phyloP scores from a whole-genome alignment of 2,113 vertebrate species.

The Cricetomys ansorgei region DNA sequence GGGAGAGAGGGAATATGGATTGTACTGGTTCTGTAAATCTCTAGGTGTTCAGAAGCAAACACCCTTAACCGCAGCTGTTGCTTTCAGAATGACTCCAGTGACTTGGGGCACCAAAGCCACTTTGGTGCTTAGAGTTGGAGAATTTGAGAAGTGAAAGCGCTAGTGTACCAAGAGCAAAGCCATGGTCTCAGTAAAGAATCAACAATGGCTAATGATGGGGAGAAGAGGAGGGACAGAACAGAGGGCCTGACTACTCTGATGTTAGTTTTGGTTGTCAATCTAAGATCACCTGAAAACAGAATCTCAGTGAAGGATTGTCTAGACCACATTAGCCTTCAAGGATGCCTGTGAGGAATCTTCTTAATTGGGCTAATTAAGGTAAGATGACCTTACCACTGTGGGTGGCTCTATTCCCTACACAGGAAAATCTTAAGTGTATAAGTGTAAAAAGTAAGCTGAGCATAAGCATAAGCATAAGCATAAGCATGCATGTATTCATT shows the following conservation, averaged over 20 bases:
- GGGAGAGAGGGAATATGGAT: background rate
- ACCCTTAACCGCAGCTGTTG: conserved; percentile 17
- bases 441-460: no score
- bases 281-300: no score
- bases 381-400: no score
- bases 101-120: background rate
- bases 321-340: background rate
- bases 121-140: background rate
- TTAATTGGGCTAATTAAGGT: background rate
- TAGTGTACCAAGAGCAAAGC: background rate
- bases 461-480: no score
- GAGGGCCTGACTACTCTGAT: background rate
- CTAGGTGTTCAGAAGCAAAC: conserved; percentile 24
- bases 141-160: conserved; percentile 49
- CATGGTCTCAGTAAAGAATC: background rate
- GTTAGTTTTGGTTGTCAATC: no score
- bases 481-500: fast-evolving
- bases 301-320: background rate
- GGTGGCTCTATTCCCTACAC: no score
- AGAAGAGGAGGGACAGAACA: fast-evolving
- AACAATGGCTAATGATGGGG: fast-evolving
- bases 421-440: no score
- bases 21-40: background rate
- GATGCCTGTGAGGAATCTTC: background rate
- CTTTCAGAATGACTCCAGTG: conserved; percentile 65